phyloP scores from a whole-genome alignment of 2,888 invertebrate genomes.

The Brachyptera putata region DNA sequence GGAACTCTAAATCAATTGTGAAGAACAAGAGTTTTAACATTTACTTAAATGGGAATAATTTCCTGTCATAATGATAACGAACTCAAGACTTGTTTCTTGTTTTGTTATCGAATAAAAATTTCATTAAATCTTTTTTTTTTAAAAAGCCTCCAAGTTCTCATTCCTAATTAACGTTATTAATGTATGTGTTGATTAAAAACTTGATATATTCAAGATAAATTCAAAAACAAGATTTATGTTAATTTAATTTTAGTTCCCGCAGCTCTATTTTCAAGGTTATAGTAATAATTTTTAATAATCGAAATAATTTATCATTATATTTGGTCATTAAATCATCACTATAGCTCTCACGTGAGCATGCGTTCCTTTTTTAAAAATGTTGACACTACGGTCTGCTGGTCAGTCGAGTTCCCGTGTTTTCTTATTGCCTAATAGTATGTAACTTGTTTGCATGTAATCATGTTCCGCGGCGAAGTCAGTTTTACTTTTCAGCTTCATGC shows the following conservation, averaged over 20 bases:
- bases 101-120: too few relatives aligned
- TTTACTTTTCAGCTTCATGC: constrained; percentile 2
- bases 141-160: too few relatives aligned
- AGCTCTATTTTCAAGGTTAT: not conserved
- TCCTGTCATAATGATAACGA: constrained; percentile 12
- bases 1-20: constrained; percentile 22
- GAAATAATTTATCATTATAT: not conserved
- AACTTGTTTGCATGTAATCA: not conserved
- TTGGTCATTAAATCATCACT: not conserved
- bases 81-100: too few relatives aligned
- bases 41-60: constrained; percentile 11
- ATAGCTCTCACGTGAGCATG: not conserved
- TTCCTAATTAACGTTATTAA: not conserved
- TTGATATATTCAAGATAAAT: not conserved
- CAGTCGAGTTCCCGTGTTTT: not conserved
- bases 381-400: not conserved
- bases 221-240: not conserved
- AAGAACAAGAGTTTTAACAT: not conserved
- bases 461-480: constrained; percentile 5
- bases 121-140: too few relatives aligned
- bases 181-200: not conserved
- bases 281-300: not conserved
- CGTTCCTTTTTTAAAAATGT: not conserved
- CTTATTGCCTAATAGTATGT: not conserved
- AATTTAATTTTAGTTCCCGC: too few relatives aligned